Percentiles rank a stretch among this genome's conserved stretches.
These are phyloP conservation scores for Oxyscelio sp. DNA, from an alignment of 2,888 invertebrate genomes.

Conservation along the genomic window DNA sequence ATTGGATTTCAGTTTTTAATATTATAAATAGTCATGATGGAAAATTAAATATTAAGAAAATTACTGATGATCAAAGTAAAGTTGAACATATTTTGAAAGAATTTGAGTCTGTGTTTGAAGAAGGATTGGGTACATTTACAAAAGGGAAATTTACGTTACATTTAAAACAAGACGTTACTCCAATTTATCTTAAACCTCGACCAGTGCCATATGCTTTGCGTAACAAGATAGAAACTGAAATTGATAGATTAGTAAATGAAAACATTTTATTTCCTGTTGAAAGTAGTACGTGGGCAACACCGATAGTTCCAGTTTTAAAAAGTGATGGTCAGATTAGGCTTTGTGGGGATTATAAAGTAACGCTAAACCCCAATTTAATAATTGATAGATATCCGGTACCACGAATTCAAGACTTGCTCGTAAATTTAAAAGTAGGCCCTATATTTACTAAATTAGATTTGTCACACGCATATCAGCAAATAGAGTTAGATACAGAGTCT, in stretches of 20 bases:
- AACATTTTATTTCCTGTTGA: constrained; percentile 31
- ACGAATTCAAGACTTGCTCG: constrained; percentile 78
- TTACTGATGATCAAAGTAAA: background rate
- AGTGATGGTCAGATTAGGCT: constrained; percentile 55
- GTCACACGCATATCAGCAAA: constrained; percentile 82
- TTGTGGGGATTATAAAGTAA: constrained; percentile 79
- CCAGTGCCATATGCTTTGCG: constrained; percentile 53
- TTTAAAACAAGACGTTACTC: constrained; percentile 33
- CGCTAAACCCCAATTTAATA: constrained; percentile 77
- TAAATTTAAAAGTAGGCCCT: constrained; percentile 59
- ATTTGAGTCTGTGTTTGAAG: constrained; percentile 38
- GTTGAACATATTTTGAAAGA: background rate
- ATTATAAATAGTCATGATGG: background rate
- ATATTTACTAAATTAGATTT: constrained; percentile 79
- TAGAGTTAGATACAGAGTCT: constrained; percentile 80
- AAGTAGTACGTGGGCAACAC: constrained; percentile 70
- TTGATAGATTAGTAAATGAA: constrained; percentile 46
- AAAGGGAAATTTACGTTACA: constrained; percentile 53
- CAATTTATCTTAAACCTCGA: constrained; percentile 60
- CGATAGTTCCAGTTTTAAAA: constrained; percentile 63
- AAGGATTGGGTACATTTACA: constrained; percentile 44
- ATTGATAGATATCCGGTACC: constrained; percentile 79
- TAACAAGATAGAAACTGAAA: constrained; percentile 33
- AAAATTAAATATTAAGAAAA: constrained; percentile 12
- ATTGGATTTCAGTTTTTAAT: constrained; percentile 37